phyloP scores from a whole-genome alignment of 2,888 invertebrate species.

The Cecidostiba fungosa region DNA sequence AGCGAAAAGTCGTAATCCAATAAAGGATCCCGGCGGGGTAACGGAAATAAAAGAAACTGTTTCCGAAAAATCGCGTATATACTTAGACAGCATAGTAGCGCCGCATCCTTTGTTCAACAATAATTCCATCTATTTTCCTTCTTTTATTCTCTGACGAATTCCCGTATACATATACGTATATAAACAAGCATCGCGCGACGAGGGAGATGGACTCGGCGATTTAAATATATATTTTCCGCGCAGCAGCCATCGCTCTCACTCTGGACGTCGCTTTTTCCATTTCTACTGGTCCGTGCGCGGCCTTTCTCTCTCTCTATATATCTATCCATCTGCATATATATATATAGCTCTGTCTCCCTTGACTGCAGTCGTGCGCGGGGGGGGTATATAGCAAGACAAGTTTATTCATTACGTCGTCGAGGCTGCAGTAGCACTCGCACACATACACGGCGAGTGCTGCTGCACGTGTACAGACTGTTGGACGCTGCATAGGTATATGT shows the following conservation, averaged over 20 bases:
- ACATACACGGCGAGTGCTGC: too few species aligned
- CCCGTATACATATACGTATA: background rate
- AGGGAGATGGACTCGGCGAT: slow-evolving; percentile 60
- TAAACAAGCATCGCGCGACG: background rate
- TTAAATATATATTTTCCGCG: slow-evolving; percentile 55
- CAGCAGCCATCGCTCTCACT: slow-evolving; percentile 68
- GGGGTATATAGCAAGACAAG: slow-evolving; percentile 52
- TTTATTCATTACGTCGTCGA: slow-evolving; percentile 62
- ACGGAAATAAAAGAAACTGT: background rate
- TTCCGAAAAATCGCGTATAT: slow-evolving; percentile 24
- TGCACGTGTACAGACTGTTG: too few species aligned
- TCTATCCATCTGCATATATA: slow-evolving; percentile 60
- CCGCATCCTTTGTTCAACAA: slow-evolving; percentile 34
- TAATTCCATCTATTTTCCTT: slow-evolving; percentile 52
- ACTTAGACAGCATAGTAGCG: background rate
- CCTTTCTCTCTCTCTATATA: slow-evolving; percentile 57
- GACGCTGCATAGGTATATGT: slow-evolving; percentile 6
- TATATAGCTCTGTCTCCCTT: slow-evolving; percentile 45
- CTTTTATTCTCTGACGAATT: background rate
- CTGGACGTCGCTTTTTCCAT: slow-evolving; percentile 64
- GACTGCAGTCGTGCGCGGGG: slow-evolving; percentile 64
- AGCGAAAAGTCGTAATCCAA: slow-evolving; percentile 1
- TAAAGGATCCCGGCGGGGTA: background rate
- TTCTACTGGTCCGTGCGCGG: slow-evolving; percentile 59
- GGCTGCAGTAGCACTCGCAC: slow-evolving; percentile 59